Base-by-base conservation (phyloP, 2,797 vertebrate genomes). In the Falco peregrinus region DNA sequence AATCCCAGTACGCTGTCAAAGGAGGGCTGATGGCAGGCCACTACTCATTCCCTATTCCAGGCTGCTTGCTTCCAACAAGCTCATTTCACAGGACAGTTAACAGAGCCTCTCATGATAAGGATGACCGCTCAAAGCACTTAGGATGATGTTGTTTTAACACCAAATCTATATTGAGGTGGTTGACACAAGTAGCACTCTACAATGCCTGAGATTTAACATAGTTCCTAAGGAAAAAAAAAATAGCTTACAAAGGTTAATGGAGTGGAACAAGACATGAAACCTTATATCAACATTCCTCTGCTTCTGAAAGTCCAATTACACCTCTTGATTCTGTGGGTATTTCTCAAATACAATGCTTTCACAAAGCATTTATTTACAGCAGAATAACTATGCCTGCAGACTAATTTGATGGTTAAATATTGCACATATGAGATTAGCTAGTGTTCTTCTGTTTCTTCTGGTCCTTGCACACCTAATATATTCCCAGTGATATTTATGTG, bases 91-190 rank as follows among this genome's bases (percentile, higher is more conserved):
- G 93, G 64, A 53, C 47, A 82, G 81, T 94, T 97, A 96, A 82
- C 85, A 87, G 84, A 93, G 89, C 78, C 65, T 92, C 87, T 91
- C 73, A 26, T 33, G 69, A 60, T 73, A 95, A 96, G 90, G 92
- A 86, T 93, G 95, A 95, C 88, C 92, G 90, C 96, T 94, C 90
- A 95, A 94, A 95, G 88, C 89, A 95, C 95, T 96, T 73, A 81
- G 22, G 26, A 92, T 77, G 64, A 92, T 63, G 84, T 59, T 97
- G 95, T 91, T 94, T 97, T 94, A 97, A 92, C 73, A 84, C 29
- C 61, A 77, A 71, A 71, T 81, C 90, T 65, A 45, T 91, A 81
- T 6, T 33, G 56, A 95, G 37, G 61, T 81, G 35, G 67, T 82
- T 94, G 92, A 95, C 85, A 94, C 65, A 96, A 97, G 91, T 43